A percentile compares a stretch with the other conserved stretches of the same genome.
These are phyloP conservation scores for Mustela nigripes DNA, from an alignment of 2,113 vertebrate genomes.

Conservation along the genomic window DNA sequence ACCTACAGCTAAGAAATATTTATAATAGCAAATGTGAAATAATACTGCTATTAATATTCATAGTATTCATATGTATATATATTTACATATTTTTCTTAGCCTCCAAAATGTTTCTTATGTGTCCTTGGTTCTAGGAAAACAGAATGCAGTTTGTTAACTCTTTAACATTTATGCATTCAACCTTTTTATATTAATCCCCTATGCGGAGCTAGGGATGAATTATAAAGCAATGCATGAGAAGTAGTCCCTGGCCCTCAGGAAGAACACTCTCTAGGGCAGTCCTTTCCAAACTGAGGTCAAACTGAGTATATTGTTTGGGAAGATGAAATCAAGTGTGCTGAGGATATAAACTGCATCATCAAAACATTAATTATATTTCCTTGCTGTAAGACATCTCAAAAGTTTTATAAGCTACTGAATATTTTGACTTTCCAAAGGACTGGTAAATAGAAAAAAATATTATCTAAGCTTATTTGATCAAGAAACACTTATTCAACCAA, in stretches of 20 bases:
- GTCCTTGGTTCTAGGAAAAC: background rate
- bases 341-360: background rate
- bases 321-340: background rate
- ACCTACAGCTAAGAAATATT: background rate
- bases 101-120: background rate
- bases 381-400: background rate
- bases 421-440: background rate
- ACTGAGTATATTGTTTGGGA: background rate
- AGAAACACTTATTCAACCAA: background rate
- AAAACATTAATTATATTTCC: background rate
- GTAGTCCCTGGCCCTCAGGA: background rate
- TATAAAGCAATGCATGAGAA: background rate
- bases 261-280: background rate
- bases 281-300: background rate
- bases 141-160: background rate
- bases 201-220: background rate
- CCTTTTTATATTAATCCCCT: background rate
- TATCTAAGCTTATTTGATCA: constrained; percentile 46
- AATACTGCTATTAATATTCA: background rate
- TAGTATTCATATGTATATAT: background rate
- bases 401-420: background rate
- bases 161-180: background rate
- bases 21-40: background rate
- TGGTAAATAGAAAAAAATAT: background rate
- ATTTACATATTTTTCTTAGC: background rate